Evolutionary conservation across 2,113 vertebrate species (phyloP).

Genomic region (Thunnus maccoyii): DNA sequence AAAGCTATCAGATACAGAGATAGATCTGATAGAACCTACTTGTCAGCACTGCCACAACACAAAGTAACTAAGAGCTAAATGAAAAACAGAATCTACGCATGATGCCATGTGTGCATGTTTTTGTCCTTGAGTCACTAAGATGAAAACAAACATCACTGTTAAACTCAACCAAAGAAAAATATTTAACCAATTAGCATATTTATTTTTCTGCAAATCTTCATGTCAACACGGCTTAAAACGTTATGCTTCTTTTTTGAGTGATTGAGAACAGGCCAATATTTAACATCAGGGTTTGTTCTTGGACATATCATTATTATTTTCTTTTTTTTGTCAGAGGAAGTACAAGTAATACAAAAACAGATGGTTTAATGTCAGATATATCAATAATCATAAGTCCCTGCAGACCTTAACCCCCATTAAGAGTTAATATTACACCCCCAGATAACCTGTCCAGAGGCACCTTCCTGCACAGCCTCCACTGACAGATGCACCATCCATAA

Average conservation of each 20-base stretch:
- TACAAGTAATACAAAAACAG: conserved; percentile 5
- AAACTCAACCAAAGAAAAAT: neutral
- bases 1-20: neutral
- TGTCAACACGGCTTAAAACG: neutral
- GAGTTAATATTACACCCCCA: conserved; percentile 1
- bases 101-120: too few species aligned
- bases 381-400: conserved; percentile 5
- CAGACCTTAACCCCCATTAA: neutral
- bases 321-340: neutral
- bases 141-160: too few species aligned
- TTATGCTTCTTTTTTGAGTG: neutral
- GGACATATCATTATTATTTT: too few species aligned
- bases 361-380: conserved; percentile 2
- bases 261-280: too few species aligned
- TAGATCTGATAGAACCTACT: too few species aligned
- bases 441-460: conserved; percentile 33
- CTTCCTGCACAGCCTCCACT: conserved; percentile 7
- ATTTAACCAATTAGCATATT: neutral
- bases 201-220: too few species aligned
- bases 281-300: too few species aligned
- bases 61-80: neutral
- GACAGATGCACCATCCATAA: conserved; percentile 62
- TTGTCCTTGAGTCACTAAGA: too few species aligned
- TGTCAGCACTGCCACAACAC: neutral
- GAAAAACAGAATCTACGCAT: too few species aligned